Evolutionary conservation across 1,140 invertebrate species (phyloP).

Genomic region (Reticulitermes speratus): DNA sequence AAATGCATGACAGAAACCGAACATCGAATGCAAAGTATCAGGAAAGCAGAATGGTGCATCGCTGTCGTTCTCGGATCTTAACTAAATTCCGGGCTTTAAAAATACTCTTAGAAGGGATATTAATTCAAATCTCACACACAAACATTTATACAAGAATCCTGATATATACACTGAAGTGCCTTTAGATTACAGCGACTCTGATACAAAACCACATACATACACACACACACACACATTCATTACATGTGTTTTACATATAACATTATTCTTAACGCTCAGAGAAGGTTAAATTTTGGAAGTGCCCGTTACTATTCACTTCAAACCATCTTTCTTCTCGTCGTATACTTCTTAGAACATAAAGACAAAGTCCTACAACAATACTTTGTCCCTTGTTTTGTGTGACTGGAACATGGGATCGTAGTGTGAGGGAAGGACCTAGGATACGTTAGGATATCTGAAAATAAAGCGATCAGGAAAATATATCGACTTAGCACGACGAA

Average conservation of each 20-base stretch:
- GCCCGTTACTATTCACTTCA: neutral
- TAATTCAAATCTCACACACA: neutral
- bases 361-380: neutral
- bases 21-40: neutral
- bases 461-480: neutral
- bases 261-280: too few species aligned
- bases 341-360: neutral
- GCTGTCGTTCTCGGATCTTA: too few species aligned
- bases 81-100: too few species aligned
- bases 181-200: too few species aligned
- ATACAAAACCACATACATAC: too few species aligned
- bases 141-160: neutral
- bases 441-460: neutral
- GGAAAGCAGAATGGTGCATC: neutral
- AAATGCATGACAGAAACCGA: neutral
- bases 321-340: neutral
- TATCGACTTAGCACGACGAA: neutral
- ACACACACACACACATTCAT: too few species aligned
- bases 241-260: too few species aligned
- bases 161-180: neutral
- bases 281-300: neutral
- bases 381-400: neutral
- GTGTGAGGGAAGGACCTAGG: neutral
- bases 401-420: neutral
- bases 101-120: neutral